phyloP scores from a whole-genome alignment of 2,888 invertebrate species.

The Malthinus seriepunctatus region DNA sequence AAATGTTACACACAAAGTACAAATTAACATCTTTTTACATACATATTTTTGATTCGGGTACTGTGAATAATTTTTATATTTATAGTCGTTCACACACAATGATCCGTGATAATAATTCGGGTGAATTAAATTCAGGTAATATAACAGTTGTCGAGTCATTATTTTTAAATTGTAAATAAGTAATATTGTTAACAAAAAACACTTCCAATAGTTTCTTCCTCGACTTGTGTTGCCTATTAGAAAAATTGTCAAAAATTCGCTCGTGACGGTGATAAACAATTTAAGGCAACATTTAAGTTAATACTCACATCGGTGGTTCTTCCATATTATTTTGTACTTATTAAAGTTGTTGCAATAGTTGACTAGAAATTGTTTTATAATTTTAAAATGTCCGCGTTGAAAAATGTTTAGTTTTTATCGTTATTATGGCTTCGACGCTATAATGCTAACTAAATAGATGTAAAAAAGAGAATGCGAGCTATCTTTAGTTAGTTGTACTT shows the following conservation, averaged over 20 bases:
- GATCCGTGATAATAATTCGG: slow-evolving; percentile 41
- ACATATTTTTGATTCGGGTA: slow-evolving; percentile 15
- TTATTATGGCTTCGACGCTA: slow-evolving; percentile 44
- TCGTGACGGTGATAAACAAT: neutral
- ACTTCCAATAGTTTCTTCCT: slow-evolving; percentile 43
- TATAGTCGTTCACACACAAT: slow-evolving; percentile 24
- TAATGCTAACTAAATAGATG: slow-evolving; percentile 32
- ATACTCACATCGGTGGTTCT: slow-evolving; percentile 39
- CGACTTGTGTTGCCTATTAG: slow-evolving; percentile 32
- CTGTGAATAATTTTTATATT: slow-evolving; percentile 19
- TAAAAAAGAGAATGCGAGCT: slow-evolving; percentile 34
- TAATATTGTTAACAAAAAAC: slow-evolving; percentile 25
- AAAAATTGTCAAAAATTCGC: slow-evolving; percentile 10
- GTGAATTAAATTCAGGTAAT: slow-evolving; percentile 35
- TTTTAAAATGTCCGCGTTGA: slow-evolving; percentile 6
- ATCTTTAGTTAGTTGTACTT: slow-evolving; percentile 36
- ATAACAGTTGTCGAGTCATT: slow-evolving; percentile 34
- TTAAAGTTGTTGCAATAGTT: slow-evolving; percentile 27
- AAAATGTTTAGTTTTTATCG: slow-evolving; percentile 25
- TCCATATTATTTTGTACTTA: slow-evolving; percentile 38
- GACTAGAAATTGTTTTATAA: slow-evolving; percentile 10
- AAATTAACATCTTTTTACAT: slow-evolving; percentile 18
- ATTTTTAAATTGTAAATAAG: slow-evolving; percentile 35
- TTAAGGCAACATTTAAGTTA: slow-evolving; percentile 20
- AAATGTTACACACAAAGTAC: slow-evolving; percentile 29